Evolutionary conservation across 2,888 invertebrate genomes (phyloP), one percentile per base, ranked within the genome.

Genomic region (Brachypterus glaber): DNA sequence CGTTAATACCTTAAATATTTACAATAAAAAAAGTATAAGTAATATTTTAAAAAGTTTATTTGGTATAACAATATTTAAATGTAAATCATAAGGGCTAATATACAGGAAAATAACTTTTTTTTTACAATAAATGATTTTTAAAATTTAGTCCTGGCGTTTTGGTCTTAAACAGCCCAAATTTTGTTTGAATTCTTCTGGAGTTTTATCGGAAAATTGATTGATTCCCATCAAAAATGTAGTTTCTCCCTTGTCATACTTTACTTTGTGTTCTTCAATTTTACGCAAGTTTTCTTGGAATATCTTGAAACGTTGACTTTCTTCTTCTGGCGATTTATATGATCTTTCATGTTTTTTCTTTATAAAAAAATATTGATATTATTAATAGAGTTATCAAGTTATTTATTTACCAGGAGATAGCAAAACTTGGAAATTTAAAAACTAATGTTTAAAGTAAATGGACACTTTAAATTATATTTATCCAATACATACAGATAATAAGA

Each of bases 191-290:
- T 27, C 27, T 27, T 27, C 27, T 11, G 27, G 7, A 9, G 27
- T 27, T 27, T 11, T 11, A 27, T 27, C 27, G 27, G 27, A 5
- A 5, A 27, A 9, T 11, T 27, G 27, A 11, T 27, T 27, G 4
- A 27, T 11, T 5, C 8, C 27, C 27, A 27, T 27, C 11, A 13
- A 9, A 11, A 27, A 27, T 9, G 27, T 27, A 5, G 12, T 11
- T 11, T 27, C 27, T 27, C 27, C 27, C 12, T 27, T 27, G 5
- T 27, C 27, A 27, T 27, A 27, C 12, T 27, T 27, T 27, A 13
- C 27, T 9, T 27, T 5, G 27, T 27, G 27, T 11, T 27, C 27
- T 27, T 5, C 27, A 9, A 27, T 11, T 11, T 27, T 27, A 11
- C 12, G 8, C 12, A 27, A 11, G 8, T 9, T 9, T 4, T 11